Evolutionary conservation across 2,797 vertebrate genomes (phyloP).

Genomic region (Numenius phaeopus): DNA sequence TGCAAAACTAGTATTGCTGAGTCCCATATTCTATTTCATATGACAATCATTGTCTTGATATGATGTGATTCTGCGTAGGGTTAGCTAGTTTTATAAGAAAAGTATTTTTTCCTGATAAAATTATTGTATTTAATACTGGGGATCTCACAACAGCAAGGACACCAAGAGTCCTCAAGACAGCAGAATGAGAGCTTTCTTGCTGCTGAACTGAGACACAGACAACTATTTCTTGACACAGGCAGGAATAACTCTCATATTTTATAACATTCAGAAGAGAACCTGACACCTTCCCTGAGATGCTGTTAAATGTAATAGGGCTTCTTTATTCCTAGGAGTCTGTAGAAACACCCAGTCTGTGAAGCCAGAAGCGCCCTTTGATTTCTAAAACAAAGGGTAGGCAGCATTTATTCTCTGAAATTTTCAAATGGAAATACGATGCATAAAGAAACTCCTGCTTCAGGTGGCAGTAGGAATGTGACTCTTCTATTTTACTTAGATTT

Average conservation of each 20-base stretch:
- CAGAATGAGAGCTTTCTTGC: not conserved
- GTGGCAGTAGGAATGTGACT: not conserved
- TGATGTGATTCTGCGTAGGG: not conserved
- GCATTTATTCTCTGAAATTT: not conserved
- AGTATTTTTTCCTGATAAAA: not conserved
- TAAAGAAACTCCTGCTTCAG: not conserved
- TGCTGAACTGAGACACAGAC: not conserved
- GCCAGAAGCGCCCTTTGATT: not conserved
- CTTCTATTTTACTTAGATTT: not conserved
- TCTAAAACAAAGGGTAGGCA: not conserved
- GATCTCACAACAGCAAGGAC: not conserved
- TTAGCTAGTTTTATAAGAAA: not conserved
- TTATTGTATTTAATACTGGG: not conserved
- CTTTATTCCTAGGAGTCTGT: not conserved
- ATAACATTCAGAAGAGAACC: not conserved
- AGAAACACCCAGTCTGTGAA: not conserved
- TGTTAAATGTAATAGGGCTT: not conserved
- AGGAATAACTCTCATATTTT: not conserved
- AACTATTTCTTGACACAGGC: not conserved
- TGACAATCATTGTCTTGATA: not conserved
- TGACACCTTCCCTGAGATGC: not conserved
- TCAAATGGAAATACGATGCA: not conserved
- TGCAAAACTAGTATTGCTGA: not conserved
- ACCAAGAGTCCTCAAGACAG: not conserved
- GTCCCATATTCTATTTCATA: not conserved